Conservation (phyloP, 2,113 vertebrate species). For the Thunnus maccoyii region DNA sequence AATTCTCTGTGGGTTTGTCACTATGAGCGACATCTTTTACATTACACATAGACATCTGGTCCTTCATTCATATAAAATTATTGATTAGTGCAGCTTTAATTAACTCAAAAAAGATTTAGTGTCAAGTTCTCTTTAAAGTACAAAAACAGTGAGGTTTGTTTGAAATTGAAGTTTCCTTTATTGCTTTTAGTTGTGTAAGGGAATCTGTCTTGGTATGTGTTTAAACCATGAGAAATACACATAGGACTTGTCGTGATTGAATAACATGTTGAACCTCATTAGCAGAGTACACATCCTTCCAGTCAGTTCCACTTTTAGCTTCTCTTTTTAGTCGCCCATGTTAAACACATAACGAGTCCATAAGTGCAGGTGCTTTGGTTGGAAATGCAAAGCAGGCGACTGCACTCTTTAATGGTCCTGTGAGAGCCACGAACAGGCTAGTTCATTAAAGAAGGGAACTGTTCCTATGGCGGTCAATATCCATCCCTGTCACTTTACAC, state of each 20-base stretch:
- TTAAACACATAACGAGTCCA: constrained; percentile 1
- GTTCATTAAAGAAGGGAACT: constrained; percentile 38
- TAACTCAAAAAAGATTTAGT: no score
- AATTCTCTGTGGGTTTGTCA: no score
- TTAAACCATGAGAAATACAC: neutral
- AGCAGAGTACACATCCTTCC: neutral
- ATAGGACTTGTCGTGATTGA: neutral
- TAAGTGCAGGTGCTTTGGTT: constrained; percentile 6
- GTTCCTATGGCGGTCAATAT: constrained; percentile 4
- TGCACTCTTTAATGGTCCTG: constrained; percentile 15
- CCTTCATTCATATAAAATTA: no score
- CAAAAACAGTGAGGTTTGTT: no score
- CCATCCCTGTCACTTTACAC: constrained; percentile 29
- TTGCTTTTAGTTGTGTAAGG: no score
- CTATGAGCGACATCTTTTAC: no score
- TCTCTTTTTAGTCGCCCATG: neutral
- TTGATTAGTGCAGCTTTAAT: no score
- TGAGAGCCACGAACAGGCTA: constrained; percentile 2
- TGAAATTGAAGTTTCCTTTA: no score
- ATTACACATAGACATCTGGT: no score
- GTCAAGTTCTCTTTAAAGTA: no score
- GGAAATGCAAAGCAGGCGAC: constrained; percentile 42
- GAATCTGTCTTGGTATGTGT: neutral
- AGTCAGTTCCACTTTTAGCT: neutral
- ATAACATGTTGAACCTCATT: neutral